Evolutionary conservation across 1,140 invertebrate species (phyloP), one percentile per base, ranked within the genome.

Genomic region (Aphaenogaster rudis): DNA sequence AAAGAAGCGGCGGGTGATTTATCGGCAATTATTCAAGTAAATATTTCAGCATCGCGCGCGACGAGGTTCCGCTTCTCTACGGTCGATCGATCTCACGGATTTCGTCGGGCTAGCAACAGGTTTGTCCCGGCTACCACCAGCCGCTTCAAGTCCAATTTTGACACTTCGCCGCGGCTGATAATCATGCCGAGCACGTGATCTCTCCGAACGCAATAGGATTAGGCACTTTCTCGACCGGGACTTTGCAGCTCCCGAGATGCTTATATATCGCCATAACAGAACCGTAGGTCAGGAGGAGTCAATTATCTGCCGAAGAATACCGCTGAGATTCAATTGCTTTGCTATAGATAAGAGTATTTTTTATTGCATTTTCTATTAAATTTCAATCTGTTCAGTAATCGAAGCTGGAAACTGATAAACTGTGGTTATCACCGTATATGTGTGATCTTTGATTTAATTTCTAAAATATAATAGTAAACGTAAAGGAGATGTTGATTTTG

Each of bases 51-150:
- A n/a, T 64, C 28, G 36, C 39, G 15, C n/a, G 11, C 57, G 33
- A 33, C 21, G 2, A 81, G 36, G 11, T 64, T 82, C 45, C 36
- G 64, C 17, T 72, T 17, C 57, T 57, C 15, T 36, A 17, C 36
- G 39, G 3, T n/a, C 39, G 39, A 13, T 33, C 36, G 36, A 39
- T 6, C 45, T 33, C 15, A 76, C 13, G 15, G 33, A 86, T 88
- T 74, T 45, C 57, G 13, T 42, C 13, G 66, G 33, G 66, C 54
- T 59, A 50, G 66, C 87, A 86, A 88, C 87, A 89, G 76, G 81
- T 88, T 72, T 57, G 59, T 72, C 45, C 42, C 61, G 48, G 6
- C 8, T 50, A 59, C 39, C 33, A 9, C n/a, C 39, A n/a, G 52
- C 71, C 50, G 33, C 33, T 64, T 21, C n/a, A 42, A 42, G 17